Percentiles rank a stretch among this genome's conserved stretches.
Evolutionary conservation across 2,888 invertebrate species (phyloP).

Genomic region (Drosophila quinaria): DNA sequence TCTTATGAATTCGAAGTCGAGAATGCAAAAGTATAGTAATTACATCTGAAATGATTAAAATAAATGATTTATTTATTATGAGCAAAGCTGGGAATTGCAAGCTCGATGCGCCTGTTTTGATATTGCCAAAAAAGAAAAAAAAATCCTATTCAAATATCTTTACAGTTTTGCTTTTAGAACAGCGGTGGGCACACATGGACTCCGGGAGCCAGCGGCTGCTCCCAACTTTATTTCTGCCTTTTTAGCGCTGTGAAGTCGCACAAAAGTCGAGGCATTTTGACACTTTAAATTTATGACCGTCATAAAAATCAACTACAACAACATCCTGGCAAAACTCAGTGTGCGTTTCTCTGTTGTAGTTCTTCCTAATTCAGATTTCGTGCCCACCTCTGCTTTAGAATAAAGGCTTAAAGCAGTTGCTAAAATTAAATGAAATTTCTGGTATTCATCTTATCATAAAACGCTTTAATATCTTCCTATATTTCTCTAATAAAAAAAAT

Average conservation of each 20-base stretch:
- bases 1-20: conserved; percentile 15
- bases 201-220: too few species aligned
- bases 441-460: background rate
- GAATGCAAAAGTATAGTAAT: conserved; percentile 14
- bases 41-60: conserved; percentile 12
- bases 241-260: too few species aligned
- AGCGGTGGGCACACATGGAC: too few species aligned
- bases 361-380: too few species aligned
- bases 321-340: too few species aligned
- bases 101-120: background rate
- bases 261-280: too few species aligned
- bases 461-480: background rate
- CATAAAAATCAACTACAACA: too few species aligned
- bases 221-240: too few species aligned
- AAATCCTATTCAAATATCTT: background rate
- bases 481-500: too few species aligned
- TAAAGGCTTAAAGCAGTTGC: background rate
- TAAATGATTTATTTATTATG: background rate
- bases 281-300: too few species aligned
- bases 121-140: background rate
- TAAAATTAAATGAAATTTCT: background rate
- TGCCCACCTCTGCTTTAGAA: too few species aligned
- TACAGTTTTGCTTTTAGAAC: background rate
- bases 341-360: too few species aligned
- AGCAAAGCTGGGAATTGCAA: conserved; percentile 44